A percentile compares a stretch with the other conserved stretches of the same genome.
Conservation (phyloP, 2,113 vertebrate genomes). For the Spilogale gracilis region DNA sequence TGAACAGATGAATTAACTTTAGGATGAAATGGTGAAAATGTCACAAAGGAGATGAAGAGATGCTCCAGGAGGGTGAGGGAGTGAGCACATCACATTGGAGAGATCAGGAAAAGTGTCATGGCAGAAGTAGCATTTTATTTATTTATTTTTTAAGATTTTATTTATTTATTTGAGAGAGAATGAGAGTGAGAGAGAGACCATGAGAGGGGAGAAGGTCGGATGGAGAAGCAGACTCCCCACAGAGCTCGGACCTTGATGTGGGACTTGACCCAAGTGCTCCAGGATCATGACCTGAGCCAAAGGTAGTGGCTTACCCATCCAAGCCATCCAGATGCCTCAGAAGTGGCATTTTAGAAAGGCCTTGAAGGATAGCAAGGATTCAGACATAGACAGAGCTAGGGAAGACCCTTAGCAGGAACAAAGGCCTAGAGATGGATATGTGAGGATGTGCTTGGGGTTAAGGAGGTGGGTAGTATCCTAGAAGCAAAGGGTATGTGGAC, state of each 20-base stretch:
- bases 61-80: accelerated
- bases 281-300: no score
- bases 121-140: not conserved
- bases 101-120: not conserved
- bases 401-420: not conserved
- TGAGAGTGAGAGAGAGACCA: no score
- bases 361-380: not conserved
- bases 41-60: not conserved
- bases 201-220: no score
- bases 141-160: no score
- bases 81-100: not conserved
- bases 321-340: no score
- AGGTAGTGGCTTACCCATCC: no score
- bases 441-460: no score
- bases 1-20: not conserved
- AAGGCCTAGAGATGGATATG: not conserved
- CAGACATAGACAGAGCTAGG: not conserved
- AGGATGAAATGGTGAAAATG: not conserved
- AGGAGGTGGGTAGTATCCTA: not conserved
- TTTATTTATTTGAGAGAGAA: no score
- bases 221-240: no score
- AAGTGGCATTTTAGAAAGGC: not conserved
- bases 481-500: not conserved
- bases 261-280: no score
- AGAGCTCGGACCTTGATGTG: no score